A percentile compares a stretch with the other conserved stretches of the same genome.
Evolutionary conservation across 2,888 invertebrate genomes (phyloP).

Genomic region (Clepsis dumicolana): DNA sequence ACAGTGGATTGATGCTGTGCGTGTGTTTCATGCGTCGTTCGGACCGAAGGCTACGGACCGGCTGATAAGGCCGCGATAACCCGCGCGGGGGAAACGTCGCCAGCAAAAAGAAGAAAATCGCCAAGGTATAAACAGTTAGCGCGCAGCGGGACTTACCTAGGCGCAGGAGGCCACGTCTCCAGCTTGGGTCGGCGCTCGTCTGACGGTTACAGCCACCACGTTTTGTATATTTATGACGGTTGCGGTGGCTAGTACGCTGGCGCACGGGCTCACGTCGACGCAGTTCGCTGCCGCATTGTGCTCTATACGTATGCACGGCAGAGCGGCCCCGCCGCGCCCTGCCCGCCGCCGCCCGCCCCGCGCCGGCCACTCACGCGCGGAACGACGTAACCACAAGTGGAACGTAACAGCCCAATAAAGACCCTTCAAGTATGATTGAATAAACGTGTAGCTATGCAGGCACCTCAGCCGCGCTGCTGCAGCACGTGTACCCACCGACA

Average conservation of each 20-base stretch:
- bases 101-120: constrained; percentile 58
- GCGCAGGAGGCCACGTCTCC: constrained; percentile 50
- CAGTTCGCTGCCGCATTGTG: constrained; percentile 78
- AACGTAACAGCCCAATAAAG: constrained; percentile 45
- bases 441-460: constrained; percentile 52
- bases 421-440: constrained; percentile 49
- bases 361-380: constrained; percentile 46
- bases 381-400: constrained; percentile 54
- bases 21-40: constrained; percentile 30
- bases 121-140: constrained; percentile 47
- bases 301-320: constrained; percentile 67
- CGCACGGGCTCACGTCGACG: constrained; percentile 74
- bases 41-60: constrained; percentile 46
- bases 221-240: constrained; percentile 69
- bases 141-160: constrained; percentile 75
- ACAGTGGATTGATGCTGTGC: constrained; percentile 11
- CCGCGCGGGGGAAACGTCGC: constrained; percentile 55
- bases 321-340: constrained; percentile 52
- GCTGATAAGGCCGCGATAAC: constrained; percentile 60
- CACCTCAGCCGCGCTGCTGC: constrained; percentile 51
- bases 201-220: constrained; percentile 58
- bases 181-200: constrained; percentile 55
- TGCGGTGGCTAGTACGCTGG: constrained; percentile 67
- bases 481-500: constrained; percentile 24
- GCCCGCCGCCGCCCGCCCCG: constrained; percentile 47